These are phyloP conservation scores for Andrena bucephala DNA, from an alignment of 2,888 invertebrate genomes.

Conservation along the genomic window DNA sequence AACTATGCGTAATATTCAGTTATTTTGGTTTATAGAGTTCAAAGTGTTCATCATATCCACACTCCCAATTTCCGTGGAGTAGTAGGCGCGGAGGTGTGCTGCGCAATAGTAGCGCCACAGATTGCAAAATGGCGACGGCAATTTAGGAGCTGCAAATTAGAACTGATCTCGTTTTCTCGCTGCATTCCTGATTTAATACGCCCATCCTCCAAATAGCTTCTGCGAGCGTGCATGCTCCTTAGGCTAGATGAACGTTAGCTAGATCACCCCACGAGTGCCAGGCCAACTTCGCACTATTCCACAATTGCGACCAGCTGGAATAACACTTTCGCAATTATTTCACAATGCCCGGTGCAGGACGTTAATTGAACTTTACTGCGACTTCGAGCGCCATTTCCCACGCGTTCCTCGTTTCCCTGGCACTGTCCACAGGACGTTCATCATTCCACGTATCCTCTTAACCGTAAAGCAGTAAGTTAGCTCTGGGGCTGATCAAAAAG, in stretches of 20 bases:
- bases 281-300: background rate
- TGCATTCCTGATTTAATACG: conserved; percentile 15
- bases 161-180: conserved; percentile 34
- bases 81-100: background rate
- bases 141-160: conserved; percentile 30
- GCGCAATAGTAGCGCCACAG: background rate
- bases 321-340: background rate
- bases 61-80: background rate
- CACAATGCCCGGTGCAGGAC: background rate
- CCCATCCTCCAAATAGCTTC: background rate
- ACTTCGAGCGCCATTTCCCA: conserved; percentile 8
- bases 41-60: too few species aligned
- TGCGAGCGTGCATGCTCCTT: background rate
- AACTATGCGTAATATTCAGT: too few species aligned
- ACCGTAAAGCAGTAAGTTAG: conserved; percentile 45
- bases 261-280: background rate
- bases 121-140: conserved; percentile 25
- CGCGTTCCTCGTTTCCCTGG: conserved; percentile 2
- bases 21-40: too few species aligned
- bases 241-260: background rate
- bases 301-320: background rate
- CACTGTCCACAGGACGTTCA: conserved; percentile 14
- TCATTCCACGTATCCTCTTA: conserved; percentile 40
- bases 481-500: conserved; percentile 19
- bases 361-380: background rate